Percentiles rank a stretch among this genome's conserved stretches.
phyloP scores from a whole-genome alignment of 64 coral and sea anemone genomes.

The Catalaphyllia jardinei region DNA sequence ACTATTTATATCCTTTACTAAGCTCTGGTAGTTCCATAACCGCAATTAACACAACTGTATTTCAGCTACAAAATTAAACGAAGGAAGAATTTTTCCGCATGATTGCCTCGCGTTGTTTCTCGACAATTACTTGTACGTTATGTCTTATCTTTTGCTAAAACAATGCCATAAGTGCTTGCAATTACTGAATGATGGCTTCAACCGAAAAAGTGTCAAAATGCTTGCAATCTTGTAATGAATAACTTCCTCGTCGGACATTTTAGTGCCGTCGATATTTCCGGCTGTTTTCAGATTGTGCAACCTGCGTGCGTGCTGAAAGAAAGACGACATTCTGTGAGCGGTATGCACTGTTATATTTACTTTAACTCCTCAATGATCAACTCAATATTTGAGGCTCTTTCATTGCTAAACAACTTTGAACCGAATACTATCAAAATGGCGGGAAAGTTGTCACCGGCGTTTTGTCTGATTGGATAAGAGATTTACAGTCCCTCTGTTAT shows the following conservation, averaged over 20 bases:
- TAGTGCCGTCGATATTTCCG: not conserved
- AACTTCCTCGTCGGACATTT: not conserved
- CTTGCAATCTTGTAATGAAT: not conserved
- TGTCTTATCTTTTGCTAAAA: not conserved
- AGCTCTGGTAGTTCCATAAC: too few relatives aligned
- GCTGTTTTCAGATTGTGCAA: not conserved
- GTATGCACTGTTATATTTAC: too few relatives aligned
- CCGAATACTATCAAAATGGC: too few relatives aligned
- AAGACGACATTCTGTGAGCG: not conserved
- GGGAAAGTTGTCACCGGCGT: too few relatives aligned
- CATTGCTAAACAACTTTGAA: too few relatives aligned
- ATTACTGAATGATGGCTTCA: not conserved
- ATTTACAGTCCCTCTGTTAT: too few relatives aligned
- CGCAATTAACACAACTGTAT: too few relatives aligned
- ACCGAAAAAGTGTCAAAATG: not conserved
- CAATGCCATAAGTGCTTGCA: constrained; percentile 1
- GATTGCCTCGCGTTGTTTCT: not conserved
- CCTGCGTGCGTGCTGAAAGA: not conserved
- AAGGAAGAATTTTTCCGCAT: not conserved
- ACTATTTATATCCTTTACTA: too few relatives aligned
- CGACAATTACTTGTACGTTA: too few relatives aligned
- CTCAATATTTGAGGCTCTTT: too few relatives aligned
- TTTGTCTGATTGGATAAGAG: too few relatives aligned
- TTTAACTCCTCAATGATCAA: too few relatives aligned
- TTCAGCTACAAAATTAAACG: not conserved